Percentiles rank a stretch among this genome's conserved stretches.
Evolutionary conservation across 2,888 invertebrate species (phyloP).

Genomic region (Tubulanus polymorphus): DNA sequence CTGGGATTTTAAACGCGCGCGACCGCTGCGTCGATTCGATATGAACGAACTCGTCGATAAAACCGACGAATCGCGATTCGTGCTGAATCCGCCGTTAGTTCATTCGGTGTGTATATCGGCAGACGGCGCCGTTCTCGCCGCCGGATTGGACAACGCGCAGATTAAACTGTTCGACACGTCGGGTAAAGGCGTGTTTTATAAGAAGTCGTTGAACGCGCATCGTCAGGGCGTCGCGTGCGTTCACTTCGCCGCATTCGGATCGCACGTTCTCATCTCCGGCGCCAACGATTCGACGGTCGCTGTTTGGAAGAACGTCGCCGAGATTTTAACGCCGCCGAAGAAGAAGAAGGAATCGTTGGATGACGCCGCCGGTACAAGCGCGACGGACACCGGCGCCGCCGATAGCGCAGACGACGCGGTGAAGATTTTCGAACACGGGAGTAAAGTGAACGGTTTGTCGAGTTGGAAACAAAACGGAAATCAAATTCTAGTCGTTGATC

Average conservation of each 20-base stretch:
- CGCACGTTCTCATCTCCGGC: constrained; percentile 33
- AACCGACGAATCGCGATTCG: constrained; percentile 29
- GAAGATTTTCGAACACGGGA: neutral
- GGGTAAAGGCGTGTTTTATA: constrained; percentile 31
- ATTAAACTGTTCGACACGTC: constrained; percentile 38
- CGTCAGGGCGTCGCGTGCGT: constrained; percentile 47
- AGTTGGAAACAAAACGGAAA: neutral
- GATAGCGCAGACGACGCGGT: neutral
- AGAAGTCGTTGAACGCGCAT: constrained; percentile 38
- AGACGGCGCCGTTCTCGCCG: constrained; percentile 31
- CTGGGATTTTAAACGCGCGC: constrained; percentile 45
- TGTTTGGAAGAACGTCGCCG: constrained; percentile 45
- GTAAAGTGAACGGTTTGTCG: neutral
- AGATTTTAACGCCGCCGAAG: neutral
- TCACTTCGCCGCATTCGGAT: constrained; percentile 29
- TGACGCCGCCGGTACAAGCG: too few relatives aligned
- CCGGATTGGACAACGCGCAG: constrained; percentile 46
- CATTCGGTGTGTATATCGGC: constrained; percentile 35
- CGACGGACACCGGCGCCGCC: neutral
- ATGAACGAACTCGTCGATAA: constrained; percentile 42
- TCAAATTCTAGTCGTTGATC: neutral
- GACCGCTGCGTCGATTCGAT: constrained; percentile 38
- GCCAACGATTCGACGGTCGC: constrained; percentile 41
- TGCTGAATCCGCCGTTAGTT: constrained; percentile 48
- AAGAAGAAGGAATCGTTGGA: neutral